These are phyloP conservation scores for Trachythela sp. DNA, from an alignment of 64 coral and sea anemone genomes.

Conservation along the genomic window DNA sequence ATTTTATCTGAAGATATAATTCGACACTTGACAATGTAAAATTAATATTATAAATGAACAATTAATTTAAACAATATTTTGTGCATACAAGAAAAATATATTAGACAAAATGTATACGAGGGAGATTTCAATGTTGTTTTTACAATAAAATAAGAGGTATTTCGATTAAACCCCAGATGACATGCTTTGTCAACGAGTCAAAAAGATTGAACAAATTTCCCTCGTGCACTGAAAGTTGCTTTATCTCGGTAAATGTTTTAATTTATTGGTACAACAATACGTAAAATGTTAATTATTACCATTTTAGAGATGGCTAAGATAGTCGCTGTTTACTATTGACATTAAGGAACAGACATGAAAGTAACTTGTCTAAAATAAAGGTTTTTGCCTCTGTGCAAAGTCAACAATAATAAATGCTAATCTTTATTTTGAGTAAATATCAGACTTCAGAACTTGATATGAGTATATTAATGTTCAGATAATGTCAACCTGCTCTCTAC, in stretches of 20 bases:
- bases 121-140: neutral
- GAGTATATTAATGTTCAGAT: neutral
- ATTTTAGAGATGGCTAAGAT: neutral
- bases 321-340: neutral
- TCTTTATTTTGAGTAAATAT: neutral
- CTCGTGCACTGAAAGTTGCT: neutral
- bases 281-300: neutral
- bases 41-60: too few relatives aligned
- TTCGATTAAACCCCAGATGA: neutral
- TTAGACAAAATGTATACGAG: neutral
- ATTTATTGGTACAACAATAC: neutral
- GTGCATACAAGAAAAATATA: neutral
- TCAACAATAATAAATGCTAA: neutral
- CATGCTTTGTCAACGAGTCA: neutral
- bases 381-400: neutral
- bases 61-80: neutral
- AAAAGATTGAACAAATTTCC: neutral
- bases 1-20: too few relatives aligned
- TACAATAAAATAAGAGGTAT: neutral
- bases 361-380: neutral
- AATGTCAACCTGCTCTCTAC: neutral
- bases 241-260: neutral
- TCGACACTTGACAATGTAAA: too few relatives aligned
- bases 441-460: neutral
- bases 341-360: neutral